A percentile compares a stretch with the other conserved stretches of the same genome.
These are phyloP conservation scores for Neopipo cinnamomea DNA, from an alignment of 2,113 vertebrate genomes.

Conservation along the genomic window DNA sequence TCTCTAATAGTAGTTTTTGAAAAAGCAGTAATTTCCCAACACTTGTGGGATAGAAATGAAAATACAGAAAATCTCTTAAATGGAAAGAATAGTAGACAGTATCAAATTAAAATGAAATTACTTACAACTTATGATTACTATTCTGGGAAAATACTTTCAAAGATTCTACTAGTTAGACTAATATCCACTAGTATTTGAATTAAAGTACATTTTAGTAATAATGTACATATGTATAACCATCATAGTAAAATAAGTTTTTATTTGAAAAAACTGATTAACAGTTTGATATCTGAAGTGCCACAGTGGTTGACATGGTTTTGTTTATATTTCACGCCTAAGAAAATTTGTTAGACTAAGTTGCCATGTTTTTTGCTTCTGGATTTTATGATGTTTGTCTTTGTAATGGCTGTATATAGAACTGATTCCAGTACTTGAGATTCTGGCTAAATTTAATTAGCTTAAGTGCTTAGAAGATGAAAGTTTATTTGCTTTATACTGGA, in stretches of 20 bases:
- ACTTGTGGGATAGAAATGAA: background rate
- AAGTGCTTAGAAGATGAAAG: constrained; percentile 71
- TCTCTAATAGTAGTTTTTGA: background rate
- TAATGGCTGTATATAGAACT: constrained; percentile 35
- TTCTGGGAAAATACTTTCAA: background rate
- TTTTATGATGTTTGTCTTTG: constrained; percentile 69
- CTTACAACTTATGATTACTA: background rate
- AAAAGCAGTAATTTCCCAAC: background rate
- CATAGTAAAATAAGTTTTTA: background rate
- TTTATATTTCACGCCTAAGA: constrained; percentile 62
- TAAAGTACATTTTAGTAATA: background rate
- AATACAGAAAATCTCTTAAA: background rate
- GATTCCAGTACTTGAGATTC: constrained; percentile 25
- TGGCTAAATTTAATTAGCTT: constrained; percentile 68
- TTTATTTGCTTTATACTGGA: constrained; percentile 64
- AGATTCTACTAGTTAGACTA: background rate
- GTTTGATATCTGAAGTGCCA: constrained; percentile 13
- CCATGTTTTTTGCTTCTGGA: constrained; percentile 68
- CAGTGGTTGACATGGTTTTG: background rate
- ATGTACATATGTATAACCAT: background rate
- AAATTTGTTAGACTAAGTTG: constrained; percentile 71
- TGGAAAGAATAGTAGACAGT: background rate
- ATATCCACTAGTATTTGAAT: background rate
- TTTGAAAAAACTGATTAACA: background rate
- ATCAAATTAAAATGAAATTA: background rate